Conservation (phyloP, 2,888 invertebrate genomes). For the Tachina grossa region DNA sequence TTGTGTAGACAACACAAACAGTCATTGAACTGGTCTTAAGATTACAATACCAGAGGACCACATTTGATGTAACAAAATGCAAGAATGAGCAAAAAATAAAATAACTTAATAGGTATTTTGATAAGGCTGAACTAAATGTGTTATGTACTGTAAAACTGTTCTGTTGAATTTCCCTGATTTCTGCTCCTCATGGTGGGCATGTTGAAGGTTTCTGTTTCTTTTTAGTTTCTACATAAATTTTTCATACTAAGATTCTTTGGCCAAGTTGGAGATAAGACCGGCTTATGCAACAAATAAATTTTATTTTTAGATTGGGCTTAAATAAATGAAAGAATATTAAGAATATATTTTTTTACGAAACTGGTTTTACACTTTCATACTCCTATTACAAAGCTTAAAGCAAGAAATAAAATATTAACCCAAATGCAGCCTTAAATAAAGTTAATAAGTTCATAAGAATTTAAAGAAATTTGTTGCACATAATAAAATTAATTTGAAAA, state of each 20-base stretch:
- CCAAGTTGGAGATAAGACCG: not conserved
- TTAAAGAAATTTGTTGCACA: not conserved
- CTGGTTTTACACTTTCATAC: slow-evolving; percentile 5
- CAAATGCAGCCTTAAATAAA: not conserved
- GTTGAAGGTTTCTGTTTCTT: slow-evolving; percentile 8
- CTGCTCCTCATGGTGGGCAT: not conserved
- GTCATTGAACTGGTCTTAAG: slow-evolving; percentile 52
- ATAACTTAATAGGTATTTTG: slow-evolving; percentile 25
- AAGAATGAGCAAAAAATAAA: slow-evolving; percentile 2
- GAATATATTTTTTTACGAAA: slow-evolving; percentile 23
- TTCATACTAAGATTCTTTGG: slow-evolving; percentile 12
- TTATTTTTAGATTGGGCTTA: slow-evolving; percentile 10
- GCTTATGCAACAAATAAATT: slow-evolving; percentile 39
- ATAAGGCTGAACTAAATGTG: not conserved
- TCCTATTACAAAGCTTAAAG: not conserved
- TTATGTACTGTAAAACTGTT: not conserved
- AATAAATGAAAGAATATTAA: not conserved
- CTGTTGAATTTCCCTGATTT: not conserved
- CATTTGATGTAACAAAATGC: slow-evolving; percentile 44
- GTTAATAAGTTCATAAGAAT: not conserved
- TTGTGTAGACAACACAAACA: slow-evolving; percentile 40
- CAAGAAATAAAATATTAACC: not conserved
- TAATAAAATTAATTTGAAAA: not conserved
- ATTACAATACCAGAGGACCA: slow-evolving; percentile 4
- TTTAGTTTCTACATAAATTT: not conserved